Base-by-base conservation (phyloP, 2,797 vertebrate species). In the Pangasius macronema region DNA sequence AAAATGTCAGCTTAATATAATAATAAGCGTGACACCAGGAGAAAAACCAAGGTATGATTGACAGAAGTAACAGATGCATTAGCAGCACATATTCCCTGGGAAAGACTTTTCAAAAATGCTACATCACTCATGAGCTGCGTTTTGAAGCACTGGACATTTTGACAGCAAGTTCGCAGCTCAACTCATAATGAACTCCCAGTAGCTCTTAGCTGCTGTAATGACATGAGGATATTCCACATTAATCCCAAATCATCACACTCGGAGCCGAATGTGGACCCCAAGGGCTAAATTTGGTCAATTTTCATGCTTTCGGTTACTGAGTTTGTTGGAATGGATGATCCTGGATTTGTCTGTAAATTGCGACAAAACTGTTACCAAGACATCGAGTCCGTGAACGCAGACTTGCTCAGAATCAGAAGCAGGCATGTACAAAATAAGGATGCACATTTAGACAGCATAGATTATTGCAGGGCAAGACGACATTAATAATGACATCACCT, bases 41-140 rank as follows among this genome's bases (percentile, higher is more conserved):
- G n/a, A 3, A 76, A 33, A 82, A 82, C 30, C 42, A 51, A n/a
- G 11, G 53, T 75, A 7, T 5, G 86, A 65, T 33, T 75, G 79
- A 61, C 68, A 36, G 70, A 57, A 13, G 36, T 22, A 42, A 77
- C 24, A 57, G 42, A 83, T 1, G 81, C 36, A 67, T 65, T 33
- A 83, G 81, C 18, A 67, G 13, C 33, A 68, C 76, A 75, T 63
- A 51, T 39, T 83, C 53, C 1, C 70, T 36, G 9, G 46, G 20
- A 42, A 79, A 73, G 86, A 39, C n/a, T 82, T 30, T 49, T 49
- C 7, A 11, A 11, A 67, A 65, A 46, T 20, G 39, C 57, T 63
- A 42, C 16, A 67, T 89, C 87, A 65, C 49, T 87, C 87, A 55
- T 20, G 13, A 55, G 80, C 55, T 89, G 88, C 83, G 73, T 86